Evolutionary conservation across 2,113 vertebrate genomes (phyloP), one percentile per base, ranked within the genome.

Genomic region (Oxygymnocypris stewartii): DNA sequence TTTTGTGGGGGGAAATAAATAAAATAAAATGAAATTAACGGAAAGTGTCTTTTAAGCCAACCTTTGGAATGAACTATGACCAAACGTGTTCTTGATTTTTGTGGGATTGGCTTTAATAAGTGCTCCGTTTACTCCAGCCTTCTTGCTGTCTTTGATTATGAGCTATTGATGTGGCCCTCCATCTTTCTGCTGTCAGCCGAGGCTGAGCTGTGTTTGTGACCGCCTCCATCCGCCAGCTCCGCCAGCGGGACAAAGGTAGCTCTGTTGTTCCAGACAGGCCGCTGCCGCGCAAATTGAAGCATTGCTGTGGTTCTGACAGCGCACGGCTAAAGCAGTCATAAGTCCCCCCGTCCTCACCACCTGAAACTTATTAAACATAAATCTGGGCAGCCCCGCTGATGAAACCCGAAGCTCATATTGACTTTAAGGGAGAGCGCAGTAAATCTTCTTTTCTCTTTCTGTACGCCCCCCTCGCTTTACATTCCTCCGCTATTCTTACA

Each of bases 321-420:
- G 47, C 57, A 49, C 54, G 80, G 65, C 37, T 65, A 42, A 81
- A 28, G 28, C 20, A 84, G 86, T 74, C 88, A 73, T 63, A 86
- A 75, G 59, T 31, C 75, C 82, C 69, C 25, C 42, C 25, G 54
- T 80, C 88, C 86, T 89, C 92, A 93, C 91, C 94, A 95, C 94
- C 94, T 95, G 95, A 93, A 94, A 91, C 92, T 92, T 95, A 95
- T 95, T 95, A 95, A 94, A 91, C 89, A 93, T 94, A 95, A 95
- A 94, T 94, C 94, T 93, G 89, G 69, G 79, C 92, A 85, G 92
- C 86, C 78, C 90, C 85, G 31, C 87, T 84, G 91, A 93, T 89
- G 94, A 91, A 95, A 95, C 92, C 74, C 71, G 91, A 95, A 92
- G 92, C 94, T 88, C 90, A 92, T 92, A 93, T 93, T 94, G 93